A percentile compares a stretch with the other conserved stretches of the same genome.
These are phyloP conservation scores for Epinephelus malabaricus DNA, from an alignment of 2,797 vertebrate genomes.

Conservation along the genomic window DNA sequence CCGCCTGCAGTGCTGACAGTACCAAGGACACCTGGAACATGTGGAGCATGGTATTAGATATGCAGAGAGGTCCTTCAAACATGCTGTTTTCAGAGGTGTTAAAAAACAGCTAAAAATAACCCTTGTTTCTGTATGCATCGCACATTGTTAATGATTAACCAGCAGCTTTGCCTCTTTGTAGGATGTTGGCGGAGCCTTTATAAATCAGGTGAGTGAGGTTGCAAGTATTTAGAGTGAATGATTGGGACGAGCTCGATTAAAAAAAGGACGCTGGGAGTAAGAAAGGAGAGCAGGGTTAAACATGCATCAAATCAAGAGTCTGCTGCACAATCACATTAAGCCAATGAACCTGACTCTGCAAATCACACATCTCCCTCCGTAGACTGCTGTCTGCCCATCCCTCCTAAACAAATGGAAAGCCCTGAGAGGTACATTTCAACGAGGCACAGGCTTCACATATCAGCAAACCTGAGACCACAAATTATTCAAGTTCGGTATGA, in stretches of 20 bases:
- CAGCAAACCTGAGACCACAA: constrained; percentile 53
- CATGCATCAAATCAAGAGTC: constrained; percentile 47
- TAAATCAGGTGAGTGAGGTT: neutral
- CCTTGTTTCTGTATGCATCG: neutral
- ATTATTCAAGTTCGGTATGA: constrained; percentile 68
- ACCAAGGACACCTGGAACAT: constrained; percentile 94
- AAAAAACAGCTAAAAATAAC: constrained; percentile 16
- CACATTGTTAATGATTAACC: constrained; percentile 30
- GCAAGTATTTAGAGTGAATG: constrained; percentile 17
- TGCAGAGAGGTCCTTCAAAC: constrained; percentile 24
- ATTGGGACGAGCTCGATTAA: constrained; percentile 26
- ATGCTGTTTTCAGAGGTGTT: constrained; percentile 27
- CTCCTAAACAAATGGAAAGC: constrained; percentile 58
- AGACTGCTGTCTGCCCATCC: constrained; percentile 33
- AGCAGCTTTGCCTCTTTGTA: constrained; percentile 4
- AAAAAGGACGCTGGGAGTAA: constrained; percentile 11
- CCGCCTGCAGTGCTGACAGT: constrained; percentile 96
- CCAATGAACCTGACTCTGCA: constrained; percentile 56
- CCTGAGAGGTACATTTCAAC: constrained; percentile 50
- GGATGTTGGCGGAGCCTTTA: neutral
- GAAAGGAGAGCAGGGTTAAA: constrained; percentile 30
- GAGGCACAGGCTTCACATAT: constrained; percentile 48
- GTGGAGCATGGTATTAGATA: constrained; percentile 32
- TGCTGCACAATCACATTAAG: constrained; percentile 61
- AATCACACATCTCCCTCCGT: constrained; percentile 33